These are phyloP conservation scores for Tringa solitaria DNA, from an alignment of 2,113 vertebrate species.

Conservation along the genomic window DNA sequence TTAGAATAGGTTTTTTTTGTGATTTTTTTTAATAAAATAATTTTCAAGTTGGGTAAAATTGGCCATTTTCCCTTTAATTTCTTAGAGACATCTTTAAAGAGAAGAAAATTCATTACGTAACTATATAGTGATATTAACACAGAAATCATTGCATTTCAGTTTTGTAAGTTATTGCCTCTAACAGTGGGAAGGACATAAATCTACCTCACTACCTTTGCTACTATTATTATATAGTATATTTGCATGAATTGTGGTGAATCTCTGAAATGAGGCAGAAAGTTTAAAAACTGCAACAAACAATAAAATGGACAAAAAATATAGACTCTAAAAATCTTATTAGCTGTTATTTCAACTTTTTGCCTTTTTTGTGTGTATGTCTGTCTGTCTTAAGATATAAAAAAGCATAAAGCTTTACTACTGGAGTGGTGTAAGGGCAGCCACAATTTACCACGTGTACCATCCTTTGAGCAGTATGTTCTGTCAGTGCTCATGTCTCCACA, in stretches of 20 bases:
- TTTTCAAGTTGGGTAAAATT: not conserved
- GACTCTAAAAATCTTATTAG: not conserved
- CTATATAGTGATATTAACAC: not conserved
- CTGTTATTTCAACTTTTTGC: not conserved
- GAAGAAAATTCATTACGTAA: not conserved
- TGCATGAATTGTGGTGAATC: not conserved
- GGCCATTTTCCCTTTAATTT: not conserved
- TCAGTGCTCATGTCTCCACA: not conserved
- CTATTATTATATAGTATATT: not conserved
- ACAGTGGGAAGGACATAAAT: not conserved
- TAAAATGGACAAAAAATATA: not conserved
- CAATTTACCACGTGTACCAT: not conserved
- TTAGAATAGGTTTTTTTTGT: not conserved
- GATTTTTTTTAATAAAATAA: not conserved
- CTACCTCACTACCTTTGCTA: not conserved
- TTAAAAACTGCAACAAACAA: not conserved
- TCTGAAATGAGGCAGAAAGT: not conserved
- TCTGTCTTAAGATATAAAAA: not conserved
- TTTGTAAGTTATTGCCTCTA: not conserved
- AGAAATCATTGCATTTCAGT: not conserved
- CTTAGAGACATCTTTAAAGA: not conserved
- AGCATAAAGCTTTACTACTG: not conserved
- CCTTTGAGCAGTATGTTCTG: not conserved
- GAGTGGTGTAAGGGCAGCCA: not conserved
- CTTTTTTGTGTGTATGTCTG: not conserved